These are phyloP conservation scores for Sylvicola cinctus DNA, from an alignment of 2,888 invertebrate genomes.

Conservation along the genomic window DNA sequence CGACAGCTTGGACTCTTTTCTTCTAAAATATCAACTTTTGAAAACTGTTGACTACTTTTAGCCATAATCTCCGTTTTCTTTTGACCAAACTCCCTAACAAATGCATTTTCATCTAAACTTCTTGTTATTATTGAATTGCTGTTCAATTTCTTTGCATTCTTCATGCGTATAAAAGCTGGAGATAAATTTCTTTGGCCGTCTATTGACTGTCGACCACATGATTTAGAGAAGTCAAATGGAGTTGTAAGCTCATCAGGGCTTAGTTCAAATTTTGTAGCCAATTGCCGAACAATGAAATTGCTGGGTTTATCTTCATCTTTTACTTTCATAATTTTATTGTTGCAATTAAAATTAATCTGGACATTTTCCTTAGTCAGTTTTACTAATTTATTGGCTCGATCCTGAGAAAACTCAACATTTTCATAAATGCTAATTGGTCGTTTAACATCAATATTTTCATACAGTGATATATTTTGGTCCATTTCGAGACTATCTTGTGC, in stretches of 20 bases:
- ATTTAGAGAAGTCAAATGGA: slow-evolving; percentile 30
- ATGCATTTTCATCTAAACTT: slow-evolving; percentile 53
- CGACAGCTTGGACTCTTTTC: slow-evolving; percentile 18
- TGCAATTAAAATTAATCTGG: too few species aligned
- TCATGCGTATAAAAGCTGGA: slow-evolving; percentile 37
- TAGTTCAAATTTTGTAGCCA: slow-evolving; percentile 38
- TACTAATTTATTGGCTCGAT: slow-evolving; percentile 14
- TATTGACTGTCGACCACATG: slow-evolving; percentile 1
- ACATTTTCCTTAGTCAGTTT: slow-evolving; percentile 1
- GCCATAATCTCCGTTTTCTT: slow-evolving; percentile 17
- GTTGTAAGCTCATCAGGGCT: slow-evolving; percentile 37
- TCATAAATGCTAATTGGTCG: slow-evolving; percentile 21
- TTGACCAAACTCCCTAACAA: slow-evolving; percentile 40
- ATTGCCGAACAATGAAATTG: slow-evolving; percentile 34
- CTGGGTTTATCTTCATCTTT: slow-evolving; percentile 7
- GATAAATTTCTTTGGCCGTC: slow-evolving; percentile 4
- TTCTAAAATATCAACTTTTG: slow-evolving; percentile 10
- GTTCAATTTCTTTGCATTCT: slow-evolving; percentile 33
- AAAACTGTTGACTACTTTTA: slow-evolving; percentile 17
- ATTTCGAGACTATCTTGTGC: slow-evolving; percentile 13
- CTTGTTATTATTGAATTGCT: slow-evolving; percentile 38
- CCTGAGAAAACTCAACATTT: slow-evolving; percentile 14
- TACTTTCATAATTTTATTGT: neutral
- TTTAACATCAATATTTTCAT: slow-evolving; percentile 24
- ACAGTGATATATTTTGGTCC: slow-evolving; percentile 17